A percentile compares a stretch with the other conserved stretches of the same genome.
These are phyloP conservation scores for Aphidius ervi DNA, from an alignment of 1,140 invertebrate species.

Conservation along the genomic window DNA sequence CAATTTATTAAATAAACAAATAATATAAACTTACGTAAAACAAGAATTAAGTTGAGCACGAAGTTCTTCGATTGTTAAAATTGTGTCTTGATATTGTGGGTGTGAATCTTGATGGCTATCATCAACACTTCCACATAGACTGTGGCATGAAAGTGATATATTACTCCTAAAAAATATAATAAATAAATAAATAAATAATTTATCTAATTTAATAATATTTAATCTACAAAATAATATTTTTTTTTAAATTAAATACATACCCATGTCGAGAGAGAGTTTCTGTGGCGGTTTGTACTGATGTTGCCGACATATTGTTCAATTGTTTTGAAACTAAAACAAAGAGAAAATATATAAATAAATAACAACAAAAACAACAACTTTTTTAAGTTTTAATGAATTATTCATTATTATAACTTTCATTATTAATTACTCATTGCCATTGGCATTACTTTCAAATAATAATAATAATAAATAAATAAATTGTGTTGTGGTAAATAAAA, in stretches of 20 bases:
- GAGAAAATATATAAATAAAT: conserved; percentile 13
- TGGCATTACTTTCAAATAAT: too few species aligned
- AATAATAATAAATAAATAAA: too few species aligned
- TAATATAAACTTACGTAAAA: conserved; percentile 62
- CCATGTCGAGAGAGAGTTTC: conserved; percentile 44
- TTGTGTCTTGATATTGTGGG: conserved; percentile 51
- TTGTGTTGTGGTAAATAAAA: too few species aligned
- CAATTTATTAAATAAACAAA: not conserved
- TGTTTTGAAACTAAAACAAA: conserved; percentile 36
- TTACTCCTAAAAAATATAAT: conserved; percentile 39
- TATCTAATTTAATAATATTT: not conserved
- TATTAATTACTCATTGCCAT: too few species aligned
- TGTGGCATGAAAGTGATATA: conserved; percentile 44
- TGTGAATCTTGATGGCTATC: conserved; percentile 43
- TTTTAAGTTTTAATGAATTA: too few species aligned
- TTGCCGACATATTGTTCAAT: conserved; percentile 40
- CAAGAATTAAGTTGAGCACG: conserved; percentile 68
- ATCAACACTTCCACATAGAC: conserved; percentile 37
- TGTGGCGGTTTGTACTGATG: conserved; percentile 37
- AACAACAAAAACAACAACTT: too few species aligned
- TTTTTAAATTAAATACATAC: conserved; percentile 30
- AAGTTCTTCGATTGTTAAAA: conserved; percentile 69
- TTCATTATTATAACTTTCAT: too few species aligned
- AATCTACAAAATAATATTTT: too few species aligned
- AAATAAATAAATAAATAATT: conserved; percentile 16